phyloP scores from a whole-genome alignment of 1,140 invertebrate species.

The Vanessa atalanta region DNA sequence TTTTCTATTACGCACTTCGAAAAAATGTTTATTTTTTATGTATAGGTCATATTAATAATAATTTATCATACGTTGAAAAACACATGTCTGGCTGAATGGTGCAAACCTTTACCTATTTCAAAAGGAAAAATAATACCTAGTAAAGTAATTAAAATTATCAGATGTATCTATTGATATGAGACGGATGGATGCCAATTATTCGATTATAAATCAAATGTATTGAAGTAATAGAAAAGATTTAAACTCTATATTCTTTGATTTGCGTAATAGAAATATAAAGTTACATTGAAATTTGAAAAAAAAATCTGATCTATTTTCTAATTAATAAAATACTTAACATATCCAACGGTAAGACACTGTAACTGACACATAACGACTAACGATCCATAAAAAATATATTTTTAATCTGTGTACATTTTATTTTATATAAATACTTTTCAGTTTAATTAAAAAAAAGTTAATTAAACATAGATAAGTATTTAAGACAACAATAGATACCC shows the following conservation, averaged over 20 bases:
- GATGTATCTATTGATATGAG: too few relatives aligned
- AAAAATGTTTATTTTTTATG: not conserved
- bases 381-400: not conserved
- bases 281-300: constrained; percentile 15
- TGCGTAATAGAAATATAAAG: constrained; percentile 17
- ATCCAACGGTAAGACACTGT: constrained; percentile 40
- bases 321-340: constrained; percentile 31
- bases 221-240: too few relatives aligned
- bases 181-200: too few relatives aligned
- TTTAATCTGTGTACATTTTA: constrained; percentile 6
- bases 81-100: too few relatives aligned
- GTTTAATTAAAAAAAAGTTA: not conserved
- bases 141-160: too few relatives aligned
- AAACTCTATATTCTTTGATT: not conserved
- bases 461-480: not conserved
- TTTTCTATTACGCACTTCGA: constrained; percentile 2
- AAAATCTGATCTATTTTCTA: constrained; percentile 26
- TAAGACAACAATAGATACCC: not conserved
- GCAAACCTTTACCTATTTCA: too few relatives aligned
- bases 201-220: too few relatives aligned
- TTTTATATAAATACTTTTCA: not conserved
- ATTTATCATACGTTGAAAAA: too few relatives aligned
- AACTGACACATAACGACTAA: constrained; percentile 7
- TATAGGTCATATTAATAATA: too few relatives aligned
- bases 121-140: too few relatives aligned